Base-by-base conservation (phyloP, 2,888 invertebrate species). In the Sepiola atlantica region DNA sequence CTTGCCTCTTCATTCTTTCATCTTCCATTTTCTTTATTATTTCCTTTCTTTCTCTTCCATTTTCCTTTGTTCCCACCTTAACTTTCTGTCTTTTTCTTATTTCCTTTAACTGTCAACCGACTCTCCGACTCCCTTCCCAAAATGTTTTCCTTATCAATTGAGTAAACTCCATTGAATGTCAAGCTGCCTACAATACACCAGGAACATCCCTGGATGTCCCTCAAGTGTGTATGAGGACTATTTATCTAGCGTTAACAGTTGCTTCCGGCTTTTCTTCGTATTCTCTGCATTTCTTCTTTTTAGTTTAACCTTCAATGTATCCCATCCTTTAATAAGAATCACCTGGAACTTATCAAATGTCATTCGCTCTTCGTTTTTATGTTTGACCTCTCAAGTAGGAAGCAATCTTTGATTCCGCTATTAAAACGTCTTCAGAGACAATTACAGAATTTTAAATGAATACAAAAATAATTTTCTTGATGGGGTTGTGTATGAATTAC, bases 61-160 rank as follows among this genome's bases (percentile, higher is more conserved):
- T 45, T 8, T 45, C 8, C 8, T 45, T 45, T n/a, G 2, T 45
- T 45, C 2, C 45, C 45, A 8, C 8, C 45, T 45, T 45, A 45
- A 45, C 8, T 45, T 45, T 45, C 45, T 8, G n/a, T n/a, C 8
- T 45, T 45, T 45, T 45, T 45, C 77, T 77, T n/a, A 8, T n/a
- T 77, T 1, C 0, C n/a, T 1, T 16, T n/a, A 16, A 6, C n/a
- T n/a, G n/a, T 6, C 77, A n/a, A 12, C n/a, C n/a, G 2, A 6
- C n/a, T n/a, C 12, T 6, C 77, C 12, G 2, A 12, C n/a, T 4
- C 77, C 77, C 4, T 12, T 3, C 4, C 24, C 1, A 61, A 61
- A 61, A 21, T 20, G 61, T 28, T 61, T 24, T 28, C 28, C n/a
- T 77, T 77, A 12, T n/a, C 77, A n/a, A n/a, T n/a, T n/a, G n/a